phyloP scores from a whole-genome alignment of 2,113 vertebrate species.

The Deroptyus accipitrinus region DNA sequence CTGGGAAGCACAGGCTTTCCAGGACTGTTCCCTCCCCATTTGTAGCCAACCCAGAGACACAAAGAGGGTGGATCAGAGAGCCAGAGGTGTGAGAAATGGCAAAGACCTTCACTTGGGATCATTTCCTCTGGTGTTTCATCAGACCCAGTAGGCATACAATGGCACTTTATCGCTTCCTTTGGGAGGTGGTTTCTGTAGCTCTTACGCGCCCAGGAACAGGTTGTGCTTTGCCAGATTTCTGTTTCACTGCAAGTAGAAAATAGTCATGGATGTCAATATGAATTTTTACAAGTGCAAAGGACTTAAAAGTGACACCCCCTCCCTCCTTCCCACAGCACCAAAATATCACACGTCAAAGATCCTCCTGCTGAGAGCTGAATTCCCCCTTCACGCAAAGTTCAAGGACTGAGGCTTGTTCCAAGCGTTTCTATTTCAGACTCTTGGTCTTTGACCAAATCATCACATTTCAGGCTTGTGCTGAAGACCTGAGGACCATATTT shows the following conservation, averaged over 20 bases:
- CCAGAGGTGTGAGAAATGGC: not conserved
- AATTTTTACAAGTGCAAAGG: not conserved
- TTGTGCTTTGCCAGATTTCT: not conserved
- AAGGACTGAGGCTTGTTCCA: conserved; percentile 21
- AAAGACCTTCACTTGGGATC: not conserved
- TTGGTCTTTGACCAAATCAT: conserved; percentile 50
- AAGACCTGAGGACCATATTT: conserved; percentile 22
- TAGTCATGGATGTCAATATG: not conserved
- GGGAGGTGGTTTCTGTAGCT: not conserved
- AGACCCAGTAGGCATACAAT: not conserved
- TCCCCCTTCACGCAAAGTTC: conserved; percentile 1
- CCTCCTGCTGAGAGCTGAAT: conserved; percentile 41
- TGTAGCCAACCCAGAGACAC: not conserved
- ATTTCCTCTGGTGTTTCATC: not conserved
- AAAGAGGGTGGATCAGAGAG: not conserved
- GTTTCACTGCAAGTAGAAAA: not conserved
- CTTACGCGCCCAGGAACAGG: not conserved
- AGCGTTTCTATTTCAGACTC: conserved; percentile 38
- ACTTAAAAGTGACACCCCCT: not conserved
- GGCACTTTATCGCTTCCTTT: not conserved
- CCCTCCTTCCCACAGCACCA: conserved; percentile 2
- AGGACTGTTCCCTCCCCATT: not conserved
- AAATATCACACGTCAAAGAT: conserved; percentile 34
- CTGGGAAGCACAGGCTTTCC: not conserved
- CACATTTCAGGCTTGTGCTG: not conserved